Conservation (phyloP, 1,140 invertebrate genomes). For the Neodiprion lecontei region DNA sequence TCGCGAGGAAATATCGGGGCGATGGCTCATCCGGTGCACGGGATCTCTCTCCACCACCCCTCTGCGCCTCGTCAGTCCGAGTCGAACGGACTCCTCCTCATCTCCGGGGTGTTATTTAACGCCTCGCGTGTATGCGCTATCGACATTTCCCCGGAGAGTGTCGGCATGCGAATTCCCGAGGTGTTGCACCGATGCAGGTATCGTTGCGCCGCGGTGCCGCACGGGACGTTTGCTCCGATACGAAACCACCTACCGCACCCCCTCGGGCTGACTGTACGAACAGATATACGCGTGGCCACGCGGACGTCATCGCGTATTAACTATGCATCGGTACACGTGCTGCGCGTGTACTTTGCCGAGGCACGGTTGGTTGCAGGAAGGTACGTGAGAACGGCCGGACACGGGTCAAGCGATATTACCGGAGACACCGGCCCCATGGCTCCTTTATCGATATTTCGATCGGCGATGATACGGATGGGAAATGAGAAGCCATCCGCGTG, state of each 20-base stretch:
- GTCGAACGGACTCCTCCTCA: too few species aligned
- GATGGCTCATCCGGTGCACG: background rate
- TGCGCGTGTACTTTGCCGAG: too few species aligned
- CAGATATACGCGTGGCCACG: background rate
- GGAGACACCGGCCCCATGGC: background rate
- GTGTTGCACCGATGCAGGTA: background rate
- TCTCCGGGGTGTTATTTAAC: background rate
- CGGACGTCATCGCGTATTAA: too few species aligned
- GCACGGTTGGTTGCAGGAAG: background rate
- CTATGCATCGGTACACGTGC: too few species aligned
- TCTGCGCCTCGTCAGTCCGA: background rate
- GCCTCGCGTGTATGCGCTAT: background rate
- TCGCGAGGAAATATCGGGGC: conserved; percentile 1
- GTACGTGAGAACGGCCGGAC: background rate
- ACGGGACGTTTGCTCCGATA: too few species aligned
- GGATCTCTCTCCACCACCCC: background rate
- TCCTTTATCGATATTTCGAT: background rate
- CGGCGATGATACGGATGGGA: background rate
- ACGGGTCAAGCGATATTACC: background rate
- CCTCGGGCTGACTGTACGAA: background rate
- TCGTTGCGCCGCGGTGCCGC: background rate
- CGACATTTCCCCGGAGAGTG: too few species aligned
- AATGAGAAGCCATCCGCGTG: background rate
- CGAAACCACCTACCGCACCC: too few species aligned
- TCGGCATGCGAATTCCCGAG: too few species aligned